Base-by-base conservation (phyloP, 2,113 vertebrate species). In the Gasterosteus aculeatus region DNA sequence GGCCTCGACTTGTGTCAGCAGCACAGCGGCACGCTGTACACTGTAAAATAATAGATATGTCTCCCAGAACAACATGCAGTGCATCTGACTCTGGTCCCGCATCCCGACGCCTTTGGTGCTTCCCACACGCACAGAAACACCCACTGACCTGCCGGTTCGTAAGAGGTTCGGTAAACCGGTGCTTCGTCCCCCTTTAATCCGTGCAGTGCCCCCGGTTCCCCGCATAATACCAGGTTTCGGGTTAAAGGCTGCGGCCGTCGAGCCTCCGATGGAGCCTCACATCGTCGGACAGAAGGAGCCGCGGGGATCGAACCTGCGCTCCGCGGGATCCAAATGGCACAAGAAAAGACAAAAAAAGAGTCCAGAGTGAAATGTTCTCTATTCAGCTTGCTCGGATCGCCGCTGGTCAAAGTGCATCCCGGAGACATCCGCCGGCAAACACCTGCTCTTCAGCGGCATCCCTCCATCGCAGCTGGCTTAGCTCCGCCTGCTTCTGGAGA, bases 361-460 rank as follows among this genome's bases (percentile, higher is more conserved):
- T 11, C 4, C n/a, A 15, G 16, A 0, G 44, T 29, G 29, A 54
- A 31, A 46, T 68, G 16, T 1, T 11, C 3, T 5, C 14, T 14
- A 1, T 44, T 15, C 10, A 12, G 75, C 46, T 4, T 70, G 67
- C 31, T 61, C 56, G 5, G 62, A 60, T 68, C 31, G 3, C 38
- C 64, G 35, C 19, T 42, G 60, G 0, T 71, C 39, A 26, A 10
- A 59, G 31, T 11, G 69, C 63, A 73, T 72, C 69, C 58, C n/a
- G 84, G 85, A 68, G 86, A 81, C 82, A 80, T 62, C 72, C 53
- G 77, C 76, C 47, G 80, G 80, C 75, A 84, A 83, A 82, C 92
- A 92, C 90, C 93, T 93, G 93, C 93, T 84, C 9, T 58, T 81
- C 85, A 77, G 81, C 87, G 85, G 72, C 88, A 88, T 91, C 90